Percentiles rank a stretch among this genome's conserved stretches.
These are phyloP conservation scores for Umimayanthus kanabou DNA, from an alignment of 92 coral and sea anemone genomes.

Conservation along the genomic window DNA sequence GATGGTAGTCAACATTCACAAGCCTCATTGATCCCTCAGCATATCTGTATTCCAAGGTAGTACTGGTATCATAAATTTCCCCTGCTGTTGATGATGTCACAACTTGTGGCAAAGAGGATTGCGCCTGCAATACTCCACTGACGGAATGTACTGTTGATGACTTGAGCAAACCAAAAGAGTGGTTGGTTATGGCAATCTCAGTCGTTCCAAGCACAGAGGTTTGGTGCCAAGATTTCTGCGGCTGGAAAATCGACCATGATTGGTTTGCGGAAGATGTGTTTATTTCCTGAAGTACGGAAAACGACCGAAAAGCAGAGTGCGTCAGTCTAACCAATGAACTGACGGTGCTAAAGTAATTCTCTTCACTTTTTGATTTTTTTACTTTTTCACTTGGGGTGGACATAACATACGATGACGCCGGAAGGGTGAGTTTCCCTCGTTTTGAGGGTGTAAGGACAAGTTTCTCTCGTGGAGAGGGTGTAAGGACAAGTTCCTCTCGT, in stretches of 20 bases:
- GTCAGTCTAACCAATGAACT: neutral
- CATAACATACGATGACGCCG: neutral
- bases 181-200: neutral
- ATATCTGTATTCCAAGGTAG: slow-evolving; percentile 14
- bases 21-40: slow-evolving; percentile 59
- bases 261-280: neutral
- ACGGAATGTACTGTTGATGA: neutral
- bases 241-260: neutral
- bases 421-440: no score
- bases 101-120: neutral
- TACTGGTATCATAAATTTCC: neutral
- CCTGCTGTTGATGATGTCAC: neutral
- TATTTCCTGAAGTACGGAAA: neutral
- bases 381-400: neutral
- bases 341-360: neutral
- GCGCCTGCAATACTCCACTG: neutral
- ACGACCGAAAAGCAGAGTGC: neutral
- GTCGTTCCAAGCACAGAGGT: neutral
- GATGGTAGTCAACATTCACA: slow-evolving; percentile 44
- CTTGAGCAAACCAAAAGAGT: neutral
- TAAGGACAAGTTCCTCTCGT: neutral
- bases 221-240: neutral
- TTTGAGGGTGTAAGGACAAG: neutral
- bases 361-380: neutral
- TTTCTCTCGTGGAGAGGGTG: neutral